Conservation (phyloP, 2,797 vertebrate species). For the Pristis pectinata region DNA sequence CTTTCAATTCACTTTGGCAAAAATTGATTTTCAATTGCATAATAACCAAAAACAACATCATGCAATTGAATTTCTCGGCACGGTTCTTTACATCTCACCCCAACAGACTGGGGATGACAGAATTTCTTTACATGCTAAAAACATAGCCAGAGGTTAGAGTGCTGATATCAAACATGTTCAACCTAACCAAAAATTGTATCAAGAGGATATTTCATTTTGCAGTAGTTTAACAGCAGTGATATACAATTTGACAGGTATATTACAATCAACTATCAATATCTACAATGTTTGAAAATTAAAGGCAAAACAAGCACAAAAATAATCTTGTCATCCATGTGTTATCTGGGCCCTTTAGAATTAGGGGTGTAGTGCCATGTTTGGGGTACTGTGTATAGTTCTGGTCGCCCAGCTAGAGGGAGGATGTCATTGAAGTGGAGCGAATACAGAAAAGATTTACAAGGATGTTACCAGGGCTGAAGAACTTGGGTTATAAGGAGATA, state of each 20-base stretch:
- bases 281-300: neutral
- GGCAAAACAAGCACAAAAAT: neutral
- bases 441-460: no score
- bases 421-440: no score
- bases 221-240: neutral
- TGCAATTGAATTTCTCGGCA: no score
- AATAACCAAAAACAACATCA: no score
- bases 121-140: neutral
- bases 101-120: neutral
- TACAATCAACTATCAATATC: neutral
- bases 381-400: no score
- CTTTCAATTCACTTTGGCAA: no score
- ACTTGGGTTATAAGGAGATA: no score
- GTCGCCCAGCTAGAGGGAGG: no score
- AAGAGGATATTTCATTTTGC: neutral
- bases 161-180: slow-evolving; percentile 1
- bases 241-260: neutral
- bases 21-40: no score
- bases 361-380: no score
- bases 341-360: neutral
- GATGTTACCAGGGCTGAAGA: no score
- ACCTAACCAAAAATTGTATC: neutral
- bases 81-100: neutral
- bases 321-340: neutral
- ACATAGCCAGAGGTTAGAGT: neutral